A percentile compares a stretch with the other conserved stretches of the same genome.
These are phyloP conservation scores for Delphinus delphis DNA, from an alignment of 2,113 vertebrate genomes.

Conservation along the genomic window DNA sequence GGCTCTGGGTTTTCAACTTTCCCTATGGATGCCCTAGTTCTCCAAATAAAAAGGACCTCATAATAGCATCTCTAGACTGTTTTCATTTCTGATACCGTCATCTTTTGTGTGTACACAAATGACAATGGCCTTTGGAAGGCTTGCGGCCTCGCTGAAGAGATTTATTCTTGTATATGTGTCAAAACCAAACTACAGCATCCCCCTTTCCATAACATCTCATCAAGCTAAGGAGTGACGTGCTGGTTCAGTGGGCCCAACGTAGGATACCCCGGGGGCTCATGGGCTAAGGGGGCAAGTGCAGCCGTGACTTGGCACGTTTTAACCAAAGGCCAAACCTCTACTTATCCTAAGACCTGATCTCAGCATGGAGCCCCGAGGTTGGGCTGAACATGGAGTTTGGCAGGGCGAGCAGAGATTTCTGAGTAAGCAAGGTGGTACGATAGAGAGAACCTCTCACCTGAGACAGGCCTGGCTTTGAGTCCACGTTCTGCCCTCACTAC, in stretches of 20 bases:
- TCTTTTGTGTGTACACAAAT: slow-evolving; percentile 28
- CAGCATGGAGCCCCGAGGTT: not conserved
- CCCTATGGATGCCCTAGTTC: not conserved
- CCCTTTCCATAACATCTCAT: not conserved
- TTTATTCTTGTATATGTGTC: slow-evolving; percentile 26
- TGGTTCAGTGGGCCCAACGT: not conserved
- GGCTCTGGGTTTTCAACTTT: not conserved
- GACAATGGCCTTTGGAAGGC: not conserved
- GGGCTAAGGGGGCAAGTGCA: not conserved
- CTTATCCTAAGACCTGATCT: not conserved
- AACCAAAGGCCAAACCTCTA: not conserved
- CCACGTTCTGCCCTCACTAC: not conserved
- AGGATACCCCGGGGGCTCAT: too few species aligned
- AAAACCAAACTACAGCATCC: not conserved
- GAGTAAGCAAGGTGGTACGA: not conserved
- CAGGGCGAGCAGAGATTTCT: not conserved
- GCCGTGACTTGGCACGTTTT: not conserved
- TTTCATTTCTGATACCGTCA: not conserved
- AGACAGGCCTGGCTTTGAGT: not conserved
- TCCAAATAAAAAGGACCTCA: slow-evolving; percentile 15
- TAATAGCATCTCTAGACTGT: slow-evolving; percentile 24
- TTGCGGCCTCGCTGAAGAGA: not conserved
- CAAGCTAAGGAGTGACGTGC: not conserved
- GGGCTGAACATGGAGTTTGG: not conserved
- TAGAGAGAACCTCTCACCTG: not conserved